Base-by-base conservation (phyloP, 2,888 invertebrate genomes). In the Cheilosia soror region DNA sequence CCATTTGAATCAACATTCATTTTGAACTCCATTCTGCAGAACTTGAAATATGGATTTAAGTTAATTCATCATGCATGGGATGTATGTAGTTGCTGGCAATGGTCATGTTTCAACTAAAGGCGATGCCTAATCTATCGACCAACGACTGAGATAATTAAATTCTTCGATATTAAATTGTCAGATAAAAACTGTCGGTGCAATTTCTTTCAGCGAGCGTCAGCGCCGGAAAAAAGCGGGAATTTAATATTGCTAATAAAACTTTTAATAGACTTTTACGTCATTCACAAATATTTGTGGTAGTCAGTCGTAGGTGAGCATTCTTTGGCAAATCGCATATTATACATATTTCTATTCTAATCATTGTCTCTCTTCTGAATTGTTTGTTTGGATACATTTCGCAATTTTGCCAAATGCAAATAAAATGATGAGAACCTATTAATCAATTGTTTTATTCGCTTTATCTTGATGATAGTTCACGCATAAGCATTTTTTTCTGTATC, bases 261-360 rank as follows among this genome's bases (percentile, higher is more conserved):
- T 29, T n/a, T n/a, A 31, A 31, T 49, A 55, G 31, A 44, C 15
- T 15, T 44, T n/a, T 44, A 44, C 44, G n/a, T 44, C 44, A 44
- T 44, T 44, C 44, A 0, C 44, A n/a, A 15, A n/a, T 44, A 44
- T 15, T 15, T 44, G 5, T 15, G 15, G 15, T 6, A 44, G 15
- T 5, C 44, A 44, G 15, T 5, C 44, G 44, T 44, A 15, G 44
- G 15, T 44, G 42, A 42, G 42, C 13, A 42, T 42, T 42, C 15
- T 13, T 44, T 44, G 1, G n/a, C n/a, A 44, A 6, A n/a, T 44
- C 15, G 3, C 15, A 42, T 13, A 13, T 20, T 20, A 20, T 20
- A 20, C 20, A 20, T n/a, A n/a, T 42, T 44, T 7, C 7, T 7
- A 33, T 33, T 7, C 6, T 7, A 33, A n/a, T 44, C 2, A 44